These are phyloP conservation scores for Excalfactoria chinensis DNA, from an alignment of 2,113 vertebrate species.

Conservation along the genomic window DNA sequence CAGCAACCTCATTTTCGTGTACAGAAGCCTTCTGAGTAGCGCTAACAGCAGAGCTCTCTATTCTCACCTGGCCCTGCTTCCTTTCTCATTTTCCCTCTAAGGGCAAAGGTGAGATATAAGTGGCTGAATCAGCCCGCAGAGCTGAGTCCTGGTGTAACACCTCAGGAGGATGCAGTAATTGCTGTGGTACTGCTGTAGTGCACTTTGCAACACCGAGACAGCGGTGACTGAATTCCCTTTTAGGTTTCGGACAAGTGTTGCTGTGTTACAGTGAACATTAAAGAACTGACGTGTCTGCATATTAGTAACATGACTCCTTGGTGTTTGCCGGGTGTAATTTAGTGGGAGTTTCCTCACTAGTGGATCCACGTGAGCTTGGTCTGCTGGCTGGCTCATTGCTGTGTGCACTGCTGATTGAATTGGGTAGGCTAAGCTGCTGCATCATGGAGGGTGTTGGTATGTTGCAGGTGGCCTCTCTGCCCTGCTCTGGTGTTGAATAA, in stretches of 20 bases:
- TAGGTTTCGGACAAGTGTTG: background rate
- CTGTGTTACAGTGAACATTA: background rate
- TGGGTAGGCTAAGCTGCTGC: background rate
- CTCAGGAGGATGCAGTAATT: background rate
- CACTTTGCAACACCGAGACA: background rate
- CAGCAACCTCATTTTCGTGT: background rate
- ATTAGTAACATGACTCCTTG: background rate
- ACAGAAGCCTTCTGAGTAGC: background rate
- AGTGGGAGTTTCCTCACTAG: background rate
- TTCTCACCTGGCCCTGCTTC: background rate
- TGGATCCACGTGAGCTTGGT: background rate
- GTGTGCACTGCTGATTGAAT: fast-evolving
- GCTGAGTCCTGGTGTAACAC: background rate
- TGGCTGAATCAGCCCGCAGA: background rate
- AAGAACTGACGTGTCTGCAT: background rate
- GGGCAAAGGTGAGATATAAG: background rate
- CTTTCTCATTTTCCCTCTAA: background rate
- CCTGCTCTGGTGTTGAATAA: fast-evolving
- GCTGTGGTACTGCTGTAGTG: background rate
- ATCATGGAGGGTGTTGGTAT: background rate
- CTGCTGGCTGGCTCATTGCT: background rate
- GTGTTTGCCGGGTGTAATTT: background rate
- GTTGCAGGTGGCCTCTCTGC: background rate
- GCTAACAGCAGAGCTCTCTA: background rate
- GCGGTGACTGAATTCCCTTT: background rate